phyloP scores from a whole-genome alignment of 2,113 vertebrate genomes.

The Aphelocoma coerulescens region DNA sequence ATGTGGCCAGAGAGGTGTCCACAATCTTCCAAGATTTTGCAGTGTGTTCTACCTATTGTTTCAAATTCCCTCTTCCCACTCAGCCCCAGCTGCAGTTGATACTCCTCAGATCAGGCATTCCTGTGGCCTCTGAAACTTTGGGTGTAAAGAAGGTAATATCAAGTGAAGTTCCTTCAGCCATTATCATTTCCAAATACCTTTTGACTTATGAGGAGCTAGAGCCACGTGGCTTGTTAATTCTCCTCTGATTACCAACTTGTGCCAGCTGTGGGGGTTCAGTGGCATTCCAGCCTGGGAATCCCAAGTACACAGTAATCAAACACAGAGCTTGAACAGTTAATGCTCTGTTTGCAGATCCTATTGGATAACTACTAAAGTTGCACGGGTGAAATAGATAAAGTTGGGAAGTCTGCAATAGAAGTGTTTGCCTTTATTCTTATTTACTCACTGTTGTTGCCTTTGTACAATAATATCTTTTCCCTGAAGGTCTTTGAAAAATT shows the following conservation, averaged over 20 bases:
- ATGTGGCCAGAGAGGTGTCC: background rate
- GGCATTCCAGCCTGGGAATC: background rate
- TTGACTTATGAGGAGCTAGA: background rate
- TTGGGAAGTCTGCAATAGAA: conserved; percentile 8
- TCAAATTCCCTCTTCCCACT: background rate
- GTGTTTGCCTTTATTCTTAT: conserved; percentile 45
- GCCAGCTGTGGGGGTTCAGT: background rate
- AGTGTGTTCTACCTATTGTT: background rate
- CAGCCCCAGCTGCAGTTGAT: background rate
- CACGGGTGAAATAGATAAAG: conserved; percentile 13
- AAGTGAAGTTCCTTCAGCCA: background rate
- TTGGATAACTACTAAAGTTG: conserved; percentile 27
- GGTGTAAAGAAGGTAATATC: background rate
- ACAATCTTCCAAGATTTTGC: background rate
- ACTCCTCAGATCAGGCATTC: background rate
- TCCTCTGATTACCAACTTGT: background rate
- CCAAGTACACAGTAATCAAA: background rate
- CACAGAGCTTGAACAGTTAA: background rate
- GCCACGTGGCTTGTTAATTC: background rate
- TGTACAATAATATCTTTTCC: conserved; percentile 50
- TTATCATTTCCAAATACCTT: background rate
- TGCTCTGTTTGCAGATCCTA: conserved; percentile 22
- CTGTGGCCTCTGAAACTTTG: background rate
- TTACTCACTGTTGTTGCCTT: conserved; percentile 47
- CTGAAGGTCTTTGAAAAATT: conserved; percentile 59